phyloP scores from a whole-genome alignment of 2,113 vertebrate genomes.

The Ictidomys tridecemlineatus region DNA sequence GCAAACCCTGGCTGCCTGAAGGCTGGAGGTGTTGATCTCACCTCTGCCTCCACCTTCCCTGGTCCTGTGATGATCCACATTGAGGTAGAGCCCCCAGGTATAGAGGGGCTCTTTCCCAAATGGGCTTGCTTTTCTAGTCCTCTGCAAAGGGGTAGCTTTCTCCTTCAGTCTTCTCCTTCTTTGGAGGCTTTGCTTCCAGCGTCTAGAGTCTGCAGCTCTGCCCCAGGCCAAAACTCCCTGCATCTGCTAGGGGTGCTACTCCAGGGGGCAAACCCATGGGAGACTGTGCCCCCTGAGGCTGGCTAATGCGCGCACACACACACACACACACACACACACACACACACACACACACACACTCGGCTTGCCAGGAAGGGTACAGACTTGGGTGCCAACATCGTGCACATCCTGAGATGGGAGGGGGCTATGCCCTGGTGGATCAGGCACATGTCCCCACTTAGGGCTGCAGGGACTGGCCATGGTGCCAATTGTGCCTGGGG shows the following conservation, averaged over 20 bases:
- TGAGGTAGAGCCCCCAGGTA: not conserved
- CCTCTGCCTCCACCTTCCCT: not conserved
- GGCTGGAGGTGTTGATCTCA: rapidly evolving
- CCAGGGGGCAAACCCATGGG: not conserved
- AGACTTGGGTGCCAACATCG: rapidly evolving
- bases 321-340: rapidly evolving
- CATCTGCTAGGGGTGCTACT: not conserved
- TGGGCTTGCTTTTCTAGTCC: not conserved
- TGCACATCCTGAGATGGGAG: no score
- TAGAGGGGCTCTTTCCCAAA: rapidly evolving
- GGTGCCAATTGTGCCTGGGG: not conserved
- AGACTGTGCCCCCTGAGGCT: not conserved
- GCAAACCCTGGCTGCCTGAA: not conserved
- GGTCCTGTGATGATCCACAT: rapidly evolving
- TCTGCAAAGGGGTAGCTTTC: rapidly evolving
- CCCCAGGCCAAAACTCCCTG: not conserved
- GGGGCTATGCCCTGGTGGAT: rapidly evolving
- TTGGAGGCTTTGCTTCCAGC: not conserved
- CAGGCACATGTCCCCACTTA: not conserved
- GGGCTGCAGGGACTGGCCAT: not conserved
- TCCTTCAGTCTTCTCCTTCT: not conserved
- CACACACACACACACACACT: rapidly evolving
- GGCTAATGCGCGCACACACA: not conserved
- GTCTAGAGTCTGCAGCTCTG: not conserved
- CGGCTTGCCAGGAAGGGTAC: not conserved